Evolutionary conservation across 2,888 invertebrate species (phyloP), one percentile per base, ranked within the genome.

Genomic region (Idaea straminata): DNA sequence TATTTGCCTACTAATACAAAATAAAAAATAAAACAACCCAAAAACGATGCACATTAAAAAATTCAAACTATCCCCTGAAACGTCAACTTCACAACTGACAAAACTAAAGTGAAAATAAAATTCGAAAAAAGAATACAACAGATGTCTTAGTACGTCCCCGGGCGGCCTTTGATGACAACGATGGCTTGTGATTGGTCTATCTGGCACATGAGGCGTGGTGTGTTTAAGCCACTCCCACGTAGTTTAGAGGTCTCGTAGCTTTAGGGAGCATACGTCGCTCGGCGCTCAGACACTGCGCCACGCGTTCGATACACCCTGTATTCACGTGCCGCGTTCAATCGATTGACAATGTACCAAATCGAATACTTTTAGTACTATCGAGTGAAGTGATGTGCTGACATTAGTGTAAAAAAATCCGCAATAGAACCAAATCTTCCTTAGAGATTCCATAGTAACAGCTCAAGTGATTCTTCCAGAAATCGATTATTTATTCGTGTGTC

Each of bases 281-380:
- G 88, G 92, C 93, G 92, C 91, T 89, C 79, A 91, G 80, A 84
- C 88, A 82, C 82, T 79, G 91, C 91, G 91, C 92, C 91, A 86
- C 89, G 91, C 88, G 85, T 35, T 35, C 64, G 62, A 62, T 68
- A 67, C 71, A 77, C 77, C 70, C 64, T 71, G 66, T 71, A 71
- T 60, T 61, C 63, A 67, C 65, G 57, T 63, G 66, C 62, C 60
- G 57, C 62, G 62, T 62, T 63, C 62, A 62, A 65, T 65, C 66
- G 58, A 64, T 47, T 47, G 47, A 69, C 66, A 61, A 34, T 66
- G 65, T 64, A 63, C 64, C 47, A 16, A 64, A 69, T 69, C 69
- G 59, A 67, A 68, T 69, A 68, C 65, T 67, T 71, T 68, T 47
- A 72, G 73, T 72, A 84, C 86, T 85, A 79, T 76, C 74, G 76